Base-by-base conservation (phyloP, 2,888 invertebrate genomes). In the Orthosia gracilis region DNA sequence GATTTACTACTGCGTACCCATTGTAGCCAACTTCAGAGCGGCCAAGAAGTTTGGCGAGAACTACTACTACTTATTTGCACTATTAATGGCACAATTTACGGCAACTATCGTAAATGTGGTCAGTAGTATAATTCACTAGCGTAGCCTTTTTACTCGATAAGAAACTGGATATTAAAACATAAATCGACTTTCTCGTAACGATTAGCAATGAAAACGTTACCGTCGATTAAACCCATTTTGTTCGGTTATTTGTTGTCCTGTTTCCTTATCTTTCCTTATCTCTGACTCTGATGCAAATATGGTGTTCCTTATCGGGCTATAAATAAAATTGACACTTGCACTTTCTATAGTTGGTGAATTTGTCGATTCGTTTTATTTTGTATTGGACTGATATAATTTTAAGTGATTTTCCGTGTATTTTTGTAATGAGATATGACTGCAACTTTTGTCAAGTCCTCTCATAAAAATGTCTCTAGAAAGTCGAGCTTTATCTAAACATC, bases 321-420 rank as follows among this genome's bases (percentile, higher is more conserved):
- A 89, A 91, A 89, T 89, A 83, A 85, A 80, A 75, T 78, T 84
- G 86, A 80, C 88, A 88, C 88, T 89, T 87, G 77, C 87, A 87
- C 89, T 90, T 90, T 91, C 89, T 88, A 87, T 85, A 85, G 72
- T 69, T 82, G 73, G 83, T 83, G 83, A 84, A 88, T 85, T 86
- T 86, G 70, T 74, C 64, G 63, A 80, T 82, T 81, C 82, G 85
- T 83, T 86, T 80, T 83, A 85, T 80, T 85, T 45, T 77, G 85
- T 75, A 69, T 66, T 62, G 54, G 65, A 66, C 55, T 58, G 66
- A 74, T 82, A 40, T 7, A 40, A 9, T 40, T 66, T 31, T 69
- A 45, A 40, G 49, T 78, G 78, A 3, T 26, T 77, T 73, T 77
- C 18, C n/a, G 31, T 55, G 54, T 73, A 65, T 64, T 52, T 50